Conservation (phyloP, 2,113 vertebrate species). For the Zosterops pallidus region DNA sequence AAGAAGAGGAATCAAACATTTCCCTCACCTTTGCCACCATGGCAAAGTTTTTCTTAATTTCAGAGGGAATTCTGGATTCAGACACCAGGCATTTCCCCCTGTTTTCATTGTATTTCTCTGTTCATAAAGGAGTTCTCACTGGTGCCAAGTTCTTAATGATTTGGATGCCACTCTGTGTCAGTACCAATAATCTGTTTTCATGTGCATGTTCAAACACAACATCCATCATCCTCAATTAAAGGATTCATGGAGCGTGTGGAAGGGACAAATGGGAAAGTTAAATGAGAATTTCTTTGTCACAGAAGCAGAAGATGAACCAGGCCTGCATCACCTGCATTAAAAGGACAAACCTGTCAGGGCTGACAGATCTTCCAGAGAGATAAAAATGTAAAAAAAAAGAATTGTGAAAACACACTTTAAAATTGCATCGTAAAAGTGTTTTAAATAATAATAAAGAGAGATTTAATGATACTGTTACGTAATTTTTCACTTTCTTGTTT, state of each 20-base stretch:
- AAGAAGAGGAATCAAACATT: background rate
- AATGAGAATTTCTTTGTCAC: background rate
- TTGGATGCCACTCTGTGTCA: background rate
- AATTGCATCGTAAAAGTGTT: background rate
- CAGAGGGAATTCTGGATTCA: background rate
- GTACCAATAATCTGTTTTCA: background rate
- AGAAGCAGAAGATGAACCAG: background rate
- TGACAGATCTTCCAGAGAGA: background rate
- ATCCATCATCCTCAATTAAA: background rate
- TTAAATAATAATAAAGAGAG: background rate
- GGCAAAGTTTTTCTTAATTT: background rate
- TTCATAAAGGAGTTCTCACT: background rate
- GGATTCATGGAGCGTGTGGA: accelerated
- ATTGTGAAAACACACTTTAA: background rate
- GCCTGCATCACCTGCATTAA: background rate
- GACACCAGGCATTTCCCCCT: background rate
- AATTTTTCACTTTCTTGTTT: background rate
- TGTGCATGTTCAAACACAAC: too few species aligned
- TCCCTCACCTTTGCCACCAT: background rate
- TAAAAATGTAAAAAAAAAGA: background rate
- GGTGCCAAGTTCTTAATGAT: background rate
- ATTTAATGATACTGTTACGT: background rate
- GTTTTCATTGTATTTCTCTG: background rate
- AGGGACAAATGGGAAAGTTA: background rate
- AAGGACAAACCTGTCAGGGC: background rate